These are phyloP conservation scores for Microtus montanus DNA, from an alignment of 2,113 vertebrate species.

Conservation along the genomic window DNA sequence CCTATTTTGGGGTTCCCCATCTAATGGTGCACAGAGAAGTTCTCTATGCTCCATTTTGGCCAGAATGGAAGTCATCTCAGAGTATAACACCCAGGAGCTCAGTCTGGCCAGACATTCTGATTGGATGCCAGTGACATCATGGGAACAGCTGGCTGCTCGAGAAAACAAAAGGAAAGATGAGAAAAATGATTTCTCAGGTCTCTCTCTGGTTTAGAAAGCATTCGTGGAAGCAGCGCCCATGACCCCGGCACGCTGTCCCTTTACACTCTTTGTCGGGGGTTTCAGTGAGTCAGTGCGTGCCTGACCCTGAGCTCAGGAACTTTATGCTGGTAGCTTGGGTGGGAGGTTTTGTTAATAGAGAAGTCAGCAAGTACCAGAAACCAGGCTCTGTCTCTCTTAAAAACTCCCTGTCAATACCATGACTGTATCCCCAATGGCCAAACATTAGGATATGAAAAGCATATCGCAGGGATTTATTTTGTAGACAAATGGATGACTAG, in stretches of 20 bases:
- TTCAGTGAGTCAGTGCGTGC: background rate
- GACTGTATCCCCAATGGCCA: background rate
- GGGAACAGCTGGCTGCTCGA: background rate
- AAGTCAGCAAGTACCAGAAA: slow-evolving; percentile 29
- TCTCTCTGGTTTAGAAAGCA: background rate
- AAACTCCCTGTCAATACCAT: background rate
- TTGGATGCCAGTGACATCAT: background rate
- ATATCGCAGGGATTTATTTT: background rate
- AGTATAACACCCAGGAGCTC: background rate
- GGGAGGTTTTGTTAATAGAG: slow-evolving; percentile 22
- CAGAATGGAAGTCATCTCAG: slow-evolving; percentile 18
- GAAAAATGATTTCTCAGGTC: background rate
- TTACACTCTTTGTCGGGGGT: background rate
- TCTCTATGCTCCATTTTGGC: background rate
- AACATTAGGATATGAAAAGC: background rate
- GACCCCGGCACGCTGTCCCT: background rate
- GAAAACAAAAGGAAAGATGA: background rate
- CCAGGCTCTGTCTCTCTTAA: slow-evolving; percentile 26
- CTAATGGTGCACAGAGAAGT: background rate
- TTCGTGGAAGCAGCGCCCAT: background rate
- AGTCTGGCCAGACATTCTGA: slow-evolving; percentile 14
- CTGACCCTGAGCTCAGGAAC: background rate
- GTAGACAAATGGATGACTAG: background rate
- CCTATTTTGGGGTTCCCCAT: too few relatives aligned
- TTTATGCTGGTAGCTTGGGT: background rate